Evolutionary conservation across 2,888 invertebrate genomes (phyloP).

Genomic region (Corbicula japonica): DNA sequence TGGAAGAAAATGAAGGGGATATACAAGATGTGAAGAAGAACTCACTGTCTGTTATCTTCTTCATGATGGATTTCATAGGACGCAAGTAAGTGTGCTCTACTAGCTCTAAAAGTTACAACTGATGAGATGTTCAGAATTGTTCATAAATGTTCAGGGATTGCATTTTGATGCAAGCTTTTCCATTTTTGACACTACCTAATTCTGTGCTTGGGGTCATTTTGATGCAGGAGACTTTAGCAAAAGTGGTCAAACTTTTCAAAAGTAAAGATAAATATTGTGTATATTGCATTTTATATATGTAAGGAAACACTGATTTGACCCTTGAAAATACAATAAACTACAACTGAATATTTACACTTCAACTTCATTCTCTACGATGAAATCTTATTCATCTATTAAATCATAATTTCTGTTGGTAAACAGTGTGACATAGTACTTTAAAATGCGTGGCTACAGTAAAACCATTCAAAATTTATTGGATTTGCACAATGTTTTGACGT

Average conservation of each 20-base stretch:
- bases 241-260: neutral
- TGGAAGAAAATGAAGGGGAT: slow-evolving; percentile 87
- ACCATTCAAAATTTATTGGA: too few species aligned
- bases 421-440: too few species aligned
- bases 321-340: too few species aligned
- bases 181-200: neutral
- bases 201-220: neutral
- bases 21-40: slow-evolving; percentile 88
- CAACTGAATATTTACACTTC: too few species aligned
- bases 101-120: too few species aligned
- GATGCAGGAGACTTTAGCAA: neutral
- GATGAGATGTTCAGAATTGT: neutral
- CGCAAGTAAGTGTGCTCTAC: slow-evolving; percentile 88
- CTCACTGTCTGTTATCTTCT: slow-evolving; percentile 91
- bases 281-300: too few species aligned
- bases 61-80: slow-evolving; percentile 92
- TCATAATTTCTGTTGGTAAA: too few species aligned
- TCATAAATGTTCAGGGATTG: neutral
- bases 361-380: too few species aligned
- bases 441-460: too few species aligned
- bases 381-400: too few species aligned
- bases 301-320: too few species aligned
- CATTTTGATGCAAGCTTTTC: neutral
- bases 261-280: neutral
- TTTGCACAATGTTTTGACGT: too few species aligned